Evolutionary conservation across 2,797 vertebrate genomes (phyloP), one percentile per base, ranked within the genome.

Genomic region (Hafferia zeledoni): DNA sequence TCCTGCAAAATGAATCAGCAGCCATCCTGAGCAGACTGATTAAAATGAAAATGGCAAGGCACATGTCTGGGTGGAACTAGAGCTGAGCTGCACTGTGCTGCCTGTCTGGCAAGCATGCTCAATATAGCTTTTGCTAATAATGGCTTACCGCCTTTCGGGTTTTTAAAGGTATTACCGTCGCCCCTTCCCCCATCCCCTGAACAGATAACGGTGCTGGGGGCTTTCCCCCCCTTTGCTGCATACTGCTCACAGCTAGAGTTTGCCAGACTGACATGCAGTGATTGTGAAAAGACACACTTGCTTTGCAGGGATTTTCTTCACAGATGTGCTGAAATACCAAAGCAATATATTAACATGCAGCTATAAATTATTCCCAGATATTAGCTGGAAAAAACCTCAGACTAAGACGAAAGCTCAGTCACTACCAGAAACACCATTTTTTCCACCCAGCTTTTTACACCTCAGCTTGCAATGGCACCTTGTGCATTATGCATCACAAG

Each of bases 61-160:
- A 98, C 98, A 98, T 97, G 98, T 98, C 98, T 98, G 98, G 98
- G 98, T 97, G 97, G 98, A 97, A 97, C 98, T 95, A 94, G 97
- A 95, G 97, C 98, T 97, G 96, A 83, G 97, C 97, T 94, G 97
- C 95, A 92, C 97, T 94, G 97, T 97, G 95, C 98, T 98, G 98
- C 98, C 98, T 98, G 98, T 98, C 98, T 97, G 98, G 98, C 98
- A 98, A 96, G 97, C 97, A 96, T 83, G 98, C 98, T 98, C 98
- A 97, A 98, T 98, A 98, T 98, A 99, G 98, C 98, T 98, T 97
- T 93, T 94, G 97, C 98, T 98, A 98, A 99, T 98, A 98, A 99
- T 98, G 98, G 98, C 98, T 98, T 97, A 93, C 98, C 86, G 98
- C 96, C 96, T 97, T 96, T 96, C 95, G 92, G 11, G 89, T 96